Base-by-base conservation (phyloP, 2,797 vertebrate species). In the Glossophaga mutica region DNA sequence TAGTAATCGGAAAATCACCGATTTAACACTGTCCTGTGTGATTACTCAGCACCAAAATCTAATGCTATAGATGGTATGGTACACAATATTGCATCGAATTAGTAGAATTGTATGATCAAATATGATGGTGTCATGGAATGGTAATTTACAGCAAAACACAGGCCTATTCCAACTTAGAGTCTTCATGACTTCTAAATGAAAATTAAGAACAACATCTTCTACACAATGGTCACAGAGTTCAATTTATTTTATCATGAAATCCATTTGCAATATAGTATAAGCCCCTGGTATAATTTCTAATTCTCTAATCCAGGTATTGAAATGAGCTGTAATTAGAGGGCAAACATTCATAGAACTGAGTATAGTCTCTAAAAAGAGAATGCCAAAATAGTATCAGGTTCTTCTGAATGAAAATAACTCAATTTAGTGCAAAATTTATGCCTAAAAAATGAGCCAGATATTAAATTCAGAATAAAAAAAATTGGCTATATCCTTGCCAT, bases 381-480 rank as follows among this genome's bases (percentile, higher is more conserved):
- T 87, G 92, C 91, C 93, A 96, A 96, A 97, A 96, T 96, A 96
- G 96, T 91, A 97, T 79, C 95, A 96, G 71, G 62, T 90, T 90
- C 95, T 95, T 97, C 87, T 97, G 95, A 98, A 98, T 98, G 96
- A 97, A 97, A 97, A 97, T 92, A 96, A 94, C 87, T 96, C 90
- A 96, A 96, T 57, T 97, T 95, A 90, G 89, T 83, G 81, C 81
- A 97, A 97, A 97, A 97, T 95, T 93, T 96, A 96, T 96, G 91
- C 97, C 96, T 91, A 96, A 94, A 96, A 96, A 96, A 77, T 86
- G 97, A 97, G 97, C 97, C 97, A 97, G 94, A 97, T 97, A 97
- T 97, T 97, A 97, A 97, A 98, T 97, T 97, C 97, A 97, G 97
- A 97, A 96, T 83, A 95, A 97, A 97, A 90, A 97, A 98, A 97